Base-by-base conservation (phyloP, 37 sponge, comb jelly and placozoan genomes). In the Diacarnus erythraeanus region DNA sequence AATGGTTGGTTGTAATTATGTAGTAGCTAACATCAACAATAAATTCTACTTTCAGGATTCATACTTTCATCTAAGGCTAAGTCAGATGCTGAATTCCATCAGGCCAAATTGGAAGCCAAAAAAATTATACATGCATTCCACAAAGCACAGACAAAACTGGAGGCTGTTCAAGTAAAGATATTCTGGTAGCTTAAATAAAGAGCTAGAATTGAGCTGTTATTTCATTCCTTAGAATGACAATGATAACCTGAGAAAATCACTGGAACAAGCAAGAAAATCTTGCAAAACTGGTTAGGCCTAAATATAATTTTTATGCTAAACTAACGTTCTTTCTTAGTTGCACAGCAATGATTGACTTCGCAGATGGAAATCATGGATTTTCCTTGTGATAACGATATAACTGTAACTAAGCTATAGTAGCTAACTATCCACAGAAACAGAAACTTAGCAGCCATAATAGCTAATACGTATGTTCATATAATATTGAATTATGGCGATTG, bases 111-210 rank as follows among this genome's bases (percentile, higher is more conserved):
- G 0, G 71, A 84, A 38, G 84, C 77, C 43, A 51, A 59, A 4
- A 75, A 75, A 31, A 64, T 64, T 26, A 76, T 84, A 33, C 84
- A 84, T 38, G 37, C 68, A 22, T 60, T 84, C 0, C 84, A 84
- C 70, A 84, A 84, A 42, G 30, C 69, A 34, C 69, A 76, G 39
- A 61, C 44, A 0, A 71, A 64, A 26, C 71, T 81, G 37, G 40
- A 39, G 6, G 51, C 6, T 15, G 51, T 47, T 6, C 51, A 47
- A 12, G 51, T 47, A 47, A 15, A 47, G 51, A 15, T 15, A 12
- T 47, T 15, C 12, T 47, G 12, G 51, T 47, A 47, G 10, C 12
- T 6, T 12, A 47, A 47, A 15, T 15, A 15, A 47, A 47, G 6
- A 15, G 51, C 51, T 47, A 15, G 51, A 47, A 47, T n/a, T 15